Evolutionary conservation across 92 coral and sea anemone species (phyloP).

Genomic region (Zoanthus solanderi): DNA sequence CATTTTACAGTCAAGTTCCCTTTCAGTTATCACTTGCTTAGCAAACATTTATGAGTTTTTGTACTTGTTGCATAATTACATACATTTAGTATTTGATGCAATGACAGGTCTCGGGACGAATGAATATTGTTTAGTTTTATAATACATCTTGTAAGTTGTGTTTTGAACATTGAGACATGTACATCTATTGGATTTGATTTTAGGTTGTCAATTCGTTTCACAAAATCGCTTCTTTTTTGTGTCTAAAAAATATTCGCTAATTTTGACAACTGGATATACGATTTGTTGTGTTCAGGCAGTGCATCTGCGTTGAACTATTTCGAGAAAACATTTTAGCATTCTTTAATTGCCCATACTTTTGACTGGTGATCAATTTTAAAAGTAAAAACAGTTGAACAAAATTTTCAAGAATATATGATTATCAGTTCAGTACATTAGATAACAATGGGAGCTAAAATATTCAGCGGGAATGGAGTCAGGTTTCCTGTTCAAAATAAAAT

Average conservation of each 20-base stretch:
- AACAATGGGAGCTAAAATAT: no score
- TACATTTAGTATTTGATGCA: not conserved
- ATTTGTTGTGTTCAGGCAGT: not conserved
- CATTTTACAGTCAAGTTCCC: constrained; percentile 20
- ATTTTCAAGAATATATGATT: not conserved
- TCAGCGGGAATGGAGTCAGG: no score
- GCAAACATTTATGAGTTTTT: constrained; percentile 43
- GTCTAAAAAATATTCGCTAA: no score
- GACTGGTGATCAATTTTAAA: not conserved
- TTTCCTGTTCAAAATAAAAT: no score
- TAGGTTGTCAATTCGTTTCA: not conserved
- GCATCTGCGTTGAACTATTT: not conserved
- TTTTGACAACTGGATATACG: not conserved
- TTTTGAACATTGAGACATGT: not conserved
- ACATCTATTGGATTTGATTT: not conserved
- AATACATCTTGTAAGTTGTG: not conserved
- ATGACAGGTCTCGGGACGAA: not conserved
- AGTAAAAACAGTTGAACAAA: not conserved
- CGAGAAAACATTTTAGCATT: not conserved
- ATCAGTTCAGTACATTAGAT: no score
- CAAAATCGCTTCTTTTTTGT: not conserved
- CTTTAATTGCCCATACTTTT: not conserved
- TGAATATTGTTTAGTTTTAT: not conserved
- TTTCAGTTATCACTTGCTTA: not conserved
- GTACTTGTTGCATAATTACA: no score